These are phyloP conservation scores for Astropecten irregularis DNA, from an alignment of 53 echinoderm and acorn worm genomes.

Conservation along the genomic window DNA sequence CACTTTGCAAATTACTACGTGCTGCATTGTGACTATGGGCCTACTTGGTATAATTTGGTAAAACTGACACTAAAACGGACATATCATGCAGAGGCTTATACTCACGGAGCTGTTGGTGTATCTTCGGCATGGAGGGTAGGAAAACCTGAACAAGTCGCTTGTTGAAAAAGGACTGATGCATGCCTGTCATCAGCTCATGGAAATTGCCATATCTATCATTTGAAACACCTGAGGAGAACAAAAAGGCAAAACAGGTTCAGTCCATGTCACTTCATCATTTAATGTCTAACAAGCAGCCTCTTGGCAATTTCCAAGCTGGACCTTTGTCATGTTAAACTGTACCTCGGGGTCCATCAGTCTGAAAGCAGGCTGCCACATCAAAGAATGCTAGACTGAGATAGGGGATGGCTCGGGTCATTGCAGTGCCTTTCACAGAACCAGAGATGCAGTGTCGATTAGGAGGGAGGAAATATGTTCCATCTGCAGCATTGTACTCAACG, in stretches of 20 bases:
- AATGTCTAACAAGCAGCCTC: too few relatives aligned
- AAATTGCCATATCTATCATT: constrained; percentile 49
- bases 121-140: constrained; percentile 59
- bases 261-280: too few relatives aligned
- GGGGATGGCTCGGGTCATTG: constrained; percentile 69
- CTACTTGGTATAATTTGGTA: too few relatives aligned
- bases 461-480: constrained; percentile 77
- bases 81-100: too few relatives aligned
- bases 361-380: constrained; percentile 71
- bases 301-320: too few relatives aligned
- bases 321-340: too few relatives aligned
- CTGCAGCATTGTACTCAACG: constrained; percentile 73
- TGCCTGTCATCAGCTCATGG: constrained; percentile 30
- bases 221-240: constrained; percentile 4
- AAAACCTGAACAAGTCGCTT: constrained; percentile 58
- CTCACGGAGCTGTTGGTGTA: constrained; percentile 68
- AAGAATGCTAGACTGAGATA: constrained; percentile 74
- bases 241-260: too few relatives aligned
- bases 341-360: constrained; percentile 81
- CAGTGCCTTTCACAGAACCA: constrained; percentile 17
- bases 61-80: too few relatives aligned
- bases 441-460: constrained; percentile 15
- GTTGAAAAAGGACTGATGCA: constrained; percentile 40
- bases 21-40: too few relatives aligned
- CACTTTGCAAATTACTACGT: too few relatives aligned